Base-by-base conservation (phyloP, 1,140 invertebrate genomes). In the Brachionus manjavacas region DNA sequence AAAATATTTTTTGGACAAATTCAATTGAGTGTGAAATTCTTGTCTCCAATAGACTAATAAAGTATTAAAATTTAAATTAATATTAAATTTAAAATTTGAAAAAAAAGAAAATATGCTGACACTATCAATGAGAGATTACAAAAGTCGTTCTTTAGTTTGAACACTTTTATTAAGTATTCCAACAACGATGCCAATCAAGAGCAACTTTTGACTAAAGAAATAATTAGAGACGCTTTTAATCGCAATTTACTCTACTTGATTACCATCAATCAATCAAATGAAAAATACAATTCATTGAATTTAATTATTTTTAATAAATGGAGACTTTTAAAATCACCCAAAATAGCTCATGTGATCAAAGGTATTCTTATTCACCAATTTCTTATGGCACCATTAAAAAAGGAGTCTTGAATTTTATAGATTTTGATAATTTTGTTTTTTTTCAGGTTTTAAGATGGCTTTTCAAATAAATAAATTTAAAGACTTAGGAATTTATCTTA, bases 261-360 rank as follows among this genome's bases (percentile, higher is more conserved):
- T 9, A 25, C n/a, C n/a, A 76, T 76, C 11, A 76, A 76, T 49
- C 41, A 76, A 23, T 76, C 72, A 49, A 76, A 76, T 76, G 72
- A 76, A 49, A 43, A 76, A 28, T 76, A 49, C 25, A 76, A 76
- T 76, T 76, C 72, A 14, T 25, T 76, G 6, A 76, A 76, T 76
- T 23, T 76, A 25, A 49, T 49, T n/a, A 76, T 76, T 49, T 76
- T 76, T 49, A 76, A 76, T 49, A 76, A 76, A 49, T 76, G 72
- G 72, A 76, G 72, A 49, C 16, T 52, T 25, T 14, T 25, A 25
- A 46, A 76, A 46, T 49, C 41, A 0, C 11, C 20, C 0, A 76
- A 49, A 8, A 35, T n/a, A 25, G 52, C 41, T 76, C 25, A 49
- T 76, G 46, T 46, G 23, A 76, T 76, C 12, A 76, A 76, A 76